Percentiles rank a stretch among this genome's conserved stretches.
Evolutionary conservation across 2,797 vertebrate species (phyloP).

Genomic region (Garrulus glandarius): DNA sequence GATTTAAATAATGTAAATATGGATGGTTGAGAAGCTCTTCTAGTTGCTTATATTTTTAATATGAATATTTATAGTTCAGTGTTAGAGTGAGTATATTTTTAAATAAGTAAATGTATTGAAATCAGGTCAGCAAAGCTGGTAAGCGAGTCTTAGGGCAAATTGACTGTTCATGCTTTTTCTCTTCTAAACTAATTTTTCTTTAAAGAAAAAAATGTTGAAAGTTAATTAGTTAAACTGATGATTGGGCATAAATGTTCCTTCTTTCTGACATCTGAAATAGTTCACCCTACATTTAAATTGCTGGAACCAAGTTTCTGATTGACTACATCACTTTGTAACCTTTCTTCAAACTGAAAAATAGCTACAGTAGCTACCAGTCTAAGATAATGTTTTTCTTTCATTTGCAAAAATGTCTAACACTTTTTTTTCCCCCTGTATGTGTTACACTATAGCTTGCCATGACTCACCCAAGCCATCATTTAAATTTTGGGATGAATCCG

Average conservation of each 20-base stretch:
- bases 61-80: background rate
- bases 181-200: slow-evolving; percentile 15
- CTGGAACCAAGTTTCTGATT: slow-evolving; percentile 32
- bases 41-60: background rate
- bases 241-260: background rate
- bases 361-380: background rate
- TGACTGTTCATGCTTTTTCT: background rate
- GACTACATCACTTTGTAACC: background rate
- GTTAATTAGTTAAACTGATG: slow-evolving; percentile 38
- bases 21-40: background rate
- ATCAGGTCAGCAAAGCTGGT: slow-evolving; percentile 5
- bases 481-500: slow-evolving; percentile 99
- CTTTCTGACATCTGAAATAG: background rate
- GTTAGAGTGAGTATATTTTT: background rate
- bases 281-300: slow-evolving; percentile 11
- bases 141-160: slow-evolving; percentile 2
- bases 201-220: background rate
- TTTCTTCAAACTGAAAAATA: slow-evolving; percentile 12
- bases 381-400: background rate
- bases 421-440: background rate
- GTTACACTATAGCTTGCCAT: slow-evolving; percentile 85
- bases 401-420: background rate
- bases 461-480: slow-evolving; percentile 98
- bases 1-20: background rate
- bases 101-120: slow-evolving; percentile 16